Evolutionary conservation across 1,140 invertebrate species (phyloP).

Genomic region (Eulimnadia texana): DNA sequence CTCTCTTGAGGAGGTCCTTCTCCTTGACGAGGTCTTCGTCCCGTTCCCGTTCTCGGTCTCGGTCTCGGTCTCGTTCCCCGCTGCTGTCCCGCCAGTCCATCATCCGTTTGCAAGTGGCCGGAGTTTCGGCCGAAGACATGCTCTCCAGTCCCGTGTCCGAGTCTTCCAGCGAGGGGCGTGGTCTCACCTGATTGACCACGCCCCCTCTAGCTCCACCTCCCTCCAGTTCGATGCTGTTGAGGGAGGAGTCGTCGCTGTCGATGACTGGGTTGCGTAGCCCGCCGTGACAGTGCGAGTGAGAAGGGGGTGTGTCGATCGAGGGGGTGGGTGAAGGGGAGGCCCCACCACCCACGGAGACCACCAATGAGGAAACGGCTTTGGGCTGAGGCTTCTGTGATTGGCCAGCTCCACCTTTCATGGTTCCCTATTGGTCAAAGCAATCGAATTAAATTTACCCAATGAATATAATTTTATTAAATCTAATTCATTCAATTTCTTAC

Average conservation of each 20-base stretch:
- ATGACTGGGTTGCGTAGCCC: slow-evolving; percentile 26
- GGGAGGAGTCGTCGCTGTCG: slow-evolving; percentile 56
- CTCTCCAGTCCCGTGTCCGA: slow-evolving; percentile 83
- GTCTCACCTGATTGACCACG: not conserved
- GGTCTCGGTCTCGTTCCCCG: slow-evolving; percentile 22
- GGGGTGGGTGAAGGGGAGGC: slow-evolving; percentile 39
- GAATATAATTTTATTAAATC: not conserved
- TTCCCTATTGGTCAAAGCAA: not conserved
- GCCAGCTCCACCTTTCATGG: not conserved
- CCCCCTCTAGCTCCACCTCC: slow-evolving; percentile 15
- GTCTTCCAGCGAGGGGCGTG: slow-evolving; percentile 50
- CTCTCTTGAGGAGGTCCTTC: slow-evolving; percentile 51
- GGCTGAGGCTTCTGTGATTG: not conserved
- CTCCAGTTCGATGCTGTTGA: slow-evolving; percentile 56
- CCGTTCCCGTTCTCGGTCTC: slow-evolving; percentile 16
- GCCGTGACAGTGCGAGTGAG: slow-evolving; percentile 24
- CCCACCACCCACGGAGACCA: slow-evolving; percentile 21
- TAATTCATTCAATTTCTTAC: not conserved
- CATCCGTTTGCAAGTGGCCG: slow-evolving; percentile 20
- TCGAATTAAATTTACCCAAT: too few relatives aligned
- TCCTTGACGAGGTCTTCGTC: slow-evolving; percentile 15
- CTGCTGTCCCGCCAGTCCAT: slow-evolving; percentile 25
- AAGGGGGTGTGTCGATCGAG: slow-evolving; percentile 33
- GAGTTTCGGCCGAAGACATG: slow-evolving; percentile 58
- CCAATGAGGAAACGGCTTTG: slow-evolving; percentile 17